Evolutionary conservation across 2,113 vertebrate species (phyloP).

Genomic region (Mastomys natalensis): DNA sequence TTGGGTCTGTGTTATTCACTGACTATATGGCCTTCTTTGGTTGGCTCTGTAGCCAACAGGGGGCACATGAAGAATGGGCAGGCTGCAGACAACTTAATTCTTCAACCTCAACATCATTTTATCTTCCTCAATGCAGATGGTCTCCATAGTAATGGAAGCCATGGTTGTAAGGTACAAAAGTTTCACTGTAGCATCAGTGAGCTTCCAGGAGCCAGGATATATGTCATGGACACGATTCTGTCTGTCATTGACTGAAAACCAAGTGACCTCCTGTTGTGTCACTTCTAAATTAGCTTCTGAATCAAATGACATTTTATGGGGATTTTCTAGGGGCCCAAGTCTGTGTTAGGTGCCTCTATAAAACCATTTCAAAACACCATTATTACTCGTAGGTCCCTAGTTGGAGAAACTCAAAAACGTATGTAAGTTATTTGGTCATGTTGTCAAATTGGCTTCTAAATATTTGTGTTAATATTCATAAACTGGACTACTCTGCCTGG

Average conservation of each 20-base stretch:
- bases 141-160: not conserved
- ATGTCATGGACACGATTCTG: not conserved
- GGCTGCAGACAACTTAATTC: too few species aligned
- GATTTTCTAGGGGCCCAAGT: not conserved
- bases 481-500: not conserved
- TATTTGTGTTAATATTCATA: not conserved
- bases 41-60: not conserved
- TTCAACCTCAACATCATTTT: not conserved
- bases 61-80: not conserved
- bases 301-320: not conserved
- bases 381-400: not conserved
- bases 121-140: not conserved
- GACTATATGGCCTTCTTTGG: not conserved
- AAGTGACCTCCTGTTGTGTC: not conserved
- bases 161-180: not conserved
- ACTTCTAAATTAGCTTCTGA: constrained; percentile 1
- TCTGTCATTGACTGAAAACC: not conserved
- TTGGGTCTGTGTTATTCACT: fast-evolving
- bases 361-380: constrained; percentile 37
- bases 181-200: not conserved
- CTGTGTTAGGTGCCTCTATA: not conserved
- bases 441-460: not conserved
- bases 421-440: not conserved
- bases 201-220: not conserved
- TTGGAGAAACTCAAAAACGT: not conserved